These are phyloP conservation scores for Promerops cafer DNA, from an alignment of 2,113 vertebrate species.

Conservation along the genomic window DNA sequence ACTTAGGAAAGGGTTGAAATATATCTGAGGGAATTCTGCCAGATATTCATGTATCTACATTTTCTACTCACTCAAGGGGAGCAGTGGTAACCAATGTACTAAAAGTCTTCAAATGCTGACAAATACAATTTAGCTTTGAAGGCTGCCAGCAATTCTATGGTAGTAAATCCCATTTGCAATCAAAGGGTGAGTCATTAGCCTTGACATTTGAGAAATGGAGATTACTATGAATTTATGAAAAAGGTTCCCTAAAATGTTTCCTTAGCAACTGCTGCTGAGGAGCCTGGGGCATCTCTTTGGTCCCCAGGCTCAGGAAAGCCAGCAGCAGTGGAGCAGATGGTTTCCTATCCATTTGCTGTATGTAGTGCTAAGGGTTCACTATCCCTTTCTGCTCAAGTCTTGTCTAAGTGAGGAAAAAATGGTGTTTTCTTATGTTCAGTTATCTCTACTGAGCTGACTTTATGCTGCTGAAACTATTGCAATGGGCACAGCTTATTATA, in stretches of 20 bases:
- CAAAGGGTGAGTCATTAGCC: constrained; percentile 73
- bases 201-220: constrained; percentile 74
- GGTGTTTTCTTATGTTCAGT: neutral
- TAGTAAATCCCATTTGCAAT: constrained; percentile 74
- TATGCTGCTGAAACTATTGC: neutral
- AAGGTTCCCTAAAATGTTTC: constrained; percentile 73
- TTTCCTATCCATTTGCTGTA: constrained; percentile 2
- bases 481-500: neutral
- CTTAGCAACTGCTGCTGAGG: constrained; percentile 69
- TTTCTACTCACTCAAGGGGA: constrained; percentile 60
- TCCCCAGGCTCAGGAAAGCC: constrained; percentile 45
- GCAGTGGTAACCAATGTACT: constrained; percentile 49
- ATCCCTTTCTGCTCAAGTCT: neutral
- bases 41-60: constrained; percentile 58
- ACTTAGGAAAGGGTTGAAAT: constrained; percentile 17
- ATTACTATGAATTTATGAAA: constrained; percentile 74
- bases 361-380: neutral
- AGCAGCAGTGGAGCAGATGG: neutral
- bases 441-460: neutral
- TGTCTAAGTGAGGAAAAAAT: neutral
- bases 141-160: constrained; percentile 72
- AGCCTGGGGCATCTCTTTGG: constrained; percentile 51
- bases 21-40: constrained; percentile 33
- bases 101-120: constrained; percentile 72
- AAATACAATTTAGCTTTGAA: constrained; percentile 73